Conservation (phyloP, 2,888 invertebrate species). For the Nephrotoma appendiculata region DNA sequence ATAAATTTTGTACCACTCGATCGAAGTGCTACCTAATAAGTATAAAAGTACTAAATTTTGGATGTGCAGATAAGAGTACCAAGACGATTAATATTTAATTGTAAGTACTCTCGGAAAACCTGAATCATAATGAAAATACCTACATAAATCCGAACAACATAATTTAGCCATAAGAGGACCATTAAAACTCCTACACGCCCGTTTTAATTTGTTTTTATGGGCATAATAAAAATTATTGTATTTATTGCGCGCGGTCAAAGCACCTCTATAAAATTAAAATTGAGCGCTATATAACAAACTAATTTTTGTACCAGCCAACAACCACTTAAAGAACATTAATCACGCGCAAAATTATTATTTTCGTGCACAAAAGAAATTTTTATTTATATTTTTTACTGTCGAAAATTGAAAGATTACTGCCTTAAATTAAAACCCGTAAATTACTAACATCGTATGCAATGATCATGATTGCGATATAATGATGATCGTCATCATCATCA, state of each 20-base stretch:
- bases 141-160: no score
- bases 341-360: background rate
- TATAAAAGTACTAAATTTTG: no score
- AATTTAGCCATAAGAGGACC: no score
- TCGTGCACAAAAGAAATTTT: background rate
- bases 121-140: no score
- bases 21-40: no score
- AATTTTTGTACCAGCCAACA: background rate
- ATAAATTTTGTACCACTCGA: no score
- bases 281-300: background rate
- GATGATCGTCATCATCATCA: background rate
- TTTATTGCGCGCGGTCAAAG: background rate
- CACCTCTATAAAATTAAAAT: background rate
- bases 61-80: no score
- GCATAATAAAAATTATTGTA: no score
- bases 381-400: background rate
- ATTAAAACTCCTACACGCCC: no score
- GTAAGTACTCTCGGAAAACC: no score
- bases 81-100: no score
- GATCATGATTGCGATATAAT: background rate
- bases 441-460: background rate
- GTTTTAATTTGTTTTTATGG: no score
- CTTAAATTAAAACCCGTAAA: background rate
- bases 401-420: background rate
- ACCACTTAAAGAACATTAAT: background rate